Conservation (phyloP, 2,113 vertebrate genomes). For the Lycocorax pyrrhopterus region DNA sequence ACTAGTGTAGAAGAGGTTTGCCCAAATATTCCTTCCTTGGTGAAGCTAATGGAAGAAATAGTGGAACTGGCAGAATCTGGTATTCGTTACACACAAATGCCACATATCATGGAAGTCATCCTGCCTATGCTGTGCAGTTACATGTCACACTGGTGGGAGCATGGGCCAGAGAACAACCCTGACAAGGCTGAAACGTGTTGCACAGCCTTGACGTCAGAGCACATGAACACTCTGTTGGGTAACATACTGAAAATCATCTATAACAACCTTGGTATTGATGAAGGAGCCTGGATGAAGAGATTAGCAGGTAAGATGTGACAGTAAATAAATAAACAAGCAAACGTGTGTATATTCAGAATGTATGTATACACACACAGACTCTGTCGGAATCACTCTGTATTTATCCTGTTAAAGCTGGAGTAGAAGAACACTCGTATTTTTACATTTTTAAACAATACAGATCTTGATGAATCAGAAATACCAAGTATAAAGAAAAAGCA, state of each 20-base stretch:
- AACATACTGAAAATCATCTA: constrained; percentile 97
- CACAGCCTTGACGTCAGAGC: constrained; percentile 87
- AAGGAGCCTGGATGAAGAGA: constrained; percentile 96
- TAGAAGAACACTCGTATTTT: background rate
- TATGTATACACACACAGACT: background rate
- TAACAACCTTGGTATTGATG: constrained; percentile 94
- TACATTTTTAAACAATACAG: background rate
- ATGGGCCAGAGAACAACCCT: constrained; percentile 83
- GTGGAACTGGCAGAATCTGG: constrained; percentile 91
- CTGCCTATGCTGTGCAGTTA: constrained; percentile 95
- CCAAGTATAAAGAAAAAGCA: background rate
- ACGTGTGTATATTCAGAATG: background rate
- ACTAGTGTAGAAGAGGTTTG: constrained; percentile 83
- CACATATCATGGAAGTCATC: constrained; percentile 94
- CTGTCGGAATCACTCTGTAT: background rate
- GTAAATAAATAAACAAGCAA: background rate
- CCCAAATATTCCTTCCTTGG: constrained; percentile 85
- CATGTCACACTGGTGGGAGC: constrained; percentile 97
- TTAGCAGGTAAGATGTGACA: constrained; percentile 80
- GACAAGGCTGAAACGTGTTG: constrained; percentile 82
- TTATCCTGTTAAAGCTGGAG: background rate
- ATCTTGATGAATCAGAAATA: background rate
- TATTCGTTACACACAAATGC: constrained; percentile 93
- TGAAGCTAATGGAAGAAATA: constrained; percentile 90
- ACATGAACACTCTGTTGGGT: constrained; percentile 93